Evolutionary conservation across 2,797 vertebrate species (phyloP).

Genomic region (Myripristis murdjan): DNA sequence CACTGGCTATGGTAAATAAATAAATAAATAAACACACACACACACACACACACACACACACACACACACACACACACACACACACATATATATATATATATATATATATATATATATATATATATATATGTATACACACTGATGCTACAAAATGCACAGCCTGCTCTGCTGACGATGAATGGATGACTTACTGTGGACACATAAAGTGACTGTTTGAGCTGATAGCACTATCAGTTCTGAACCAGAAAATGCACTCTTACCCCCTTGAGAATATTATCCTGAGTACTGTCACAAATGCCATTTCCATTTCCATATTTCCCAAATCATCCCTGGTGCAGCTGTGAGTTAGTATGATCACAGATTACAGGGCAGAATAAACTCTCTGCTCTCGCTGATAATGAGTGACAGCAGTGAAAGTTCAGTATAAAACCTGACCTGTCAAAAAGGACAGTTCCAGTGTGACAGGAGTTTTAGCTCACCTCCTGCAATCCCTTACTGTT

Average conservation of each 20-base stretch:
- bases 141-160: neutral
- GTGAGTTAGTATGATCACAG: slow-evolving; percentile 35
- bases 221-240: slow-evolving; percentile 14
- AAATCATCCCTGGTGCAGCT: slow-evolving; percentile 12
- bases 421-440: slow-evolving; percentile 21
- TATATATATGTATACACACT: neutral
- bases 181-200: neutral
- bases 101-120: too few species aligned
- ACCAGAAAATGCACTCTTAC: slow-evolving; percentile 1
- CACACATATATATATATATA: too few species aligned
- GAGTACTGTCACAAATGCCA: neutral
- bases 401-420: slow-evolving; percentile 29
- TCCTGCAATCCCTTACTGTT: too few species aligned
- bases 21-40: too few species aligned
- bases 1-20: neutral
- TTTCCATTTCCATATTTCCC: slow-evolving; percentile 28
- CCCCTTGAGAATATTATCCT: neutral
- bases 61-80: too few species aligned
- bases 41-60: too few species aligned
- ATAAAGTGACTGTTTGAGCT: slow-evolving; percentile 11
- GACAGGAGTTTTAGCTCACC: too few species aligned
- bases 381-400: slow-evolving; percentile 25
- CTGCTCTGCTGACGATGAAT: neutral
- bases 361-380: slow-evolving; percentile 10
- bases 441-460: too few species aligned